These are phyloP conservation scores for Beris morrisii DNA, from an alignment of 2,888 invertebrate species.

Conservation along the genomic window DNA sequence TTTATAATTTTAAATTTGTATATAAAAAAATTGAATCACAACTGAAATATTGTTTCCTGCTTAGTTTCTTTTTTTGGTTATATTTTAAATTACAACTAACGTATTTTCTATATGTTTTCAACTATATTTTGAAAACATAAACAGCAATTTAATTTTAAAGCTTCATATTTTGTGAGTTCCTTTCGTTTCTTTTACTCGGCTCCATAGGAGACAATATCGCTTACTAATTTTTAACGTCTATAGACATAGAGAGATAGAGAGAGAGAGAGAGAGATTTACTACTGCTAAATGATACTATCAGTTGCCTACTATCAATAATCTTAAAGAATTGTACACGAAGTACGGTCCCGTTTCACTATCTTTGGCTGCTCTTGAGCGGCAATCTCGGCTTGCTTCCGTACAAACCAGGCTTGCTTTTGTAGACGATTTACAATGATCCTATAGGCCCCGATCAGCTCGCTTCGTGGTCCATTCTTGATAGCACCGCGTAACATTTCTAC, in stretches of 20 bases:
- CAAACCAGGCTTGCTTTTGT: constrained; percentile 56
- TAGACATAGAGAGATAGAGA: background rate
- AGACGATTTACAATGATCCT: constrained; percentile 67
- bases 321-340: constrained; percentile 38
- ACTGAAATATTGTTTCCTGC: too few species aligned
- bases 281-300: background rate
- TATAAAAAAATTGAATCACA: too few species aligned
- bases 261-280: background rate
- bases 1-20: too few species aligned
- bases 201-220: constrained; percentile 32
- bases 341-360: constrained; percentile 24
- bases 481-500: constrained; percentile 62
- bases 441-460: constrained; percentile 70
- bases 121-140: too few species aligned
- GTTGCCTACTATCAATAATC: background rate
- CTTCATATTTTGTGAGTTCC: background rate
- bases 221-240: background rate
- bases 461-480: constrained; percentile 62
- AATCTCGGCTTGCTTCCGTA: constrained; percentile 51
- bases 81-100: too few species aligned
- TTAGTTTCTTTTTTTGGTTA: too few species aligned
- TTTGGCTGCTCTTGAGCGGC: constrained; percentile 29
- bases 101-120: too few species aligned
- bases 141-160: constrained; percentile 14
- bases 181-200: constrained; percentile 2